A percentile compares a stretch with the other conserved stretches of the same genome.
Conservation (phyloP, 2,797 vertebrate genomes). For the Orestias chungarensis region DNA sequence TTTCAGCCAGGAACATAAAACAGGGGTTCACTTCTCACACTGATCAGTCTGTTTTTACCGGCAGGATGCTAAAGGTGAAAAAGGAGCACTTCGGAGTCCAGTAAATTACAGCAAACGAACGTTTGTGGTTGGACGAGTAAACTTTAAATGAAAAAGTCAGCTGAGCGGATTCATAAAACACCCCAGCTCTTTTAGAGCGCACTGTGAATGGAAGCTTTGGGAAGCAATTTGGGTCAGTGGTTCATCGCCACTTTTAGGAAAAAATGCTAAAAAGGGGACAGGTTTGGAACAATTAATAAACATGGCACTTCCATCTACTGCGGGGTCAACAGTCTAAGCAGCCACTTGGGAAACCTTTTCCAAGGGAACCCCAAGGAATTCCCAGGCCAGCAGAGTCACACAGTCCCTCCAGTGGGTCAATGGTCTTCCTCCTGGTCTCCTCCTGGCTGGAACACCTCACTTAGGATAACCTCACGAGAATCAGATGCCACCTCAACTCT, state of each 20-base stretch:
- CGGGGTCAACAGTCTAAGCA: no score
- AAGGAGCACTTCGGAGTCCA: conserved; percentile 39
- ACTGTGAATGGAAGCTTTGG: conserved; percentile 19
- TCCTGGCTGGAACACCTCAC: no score
- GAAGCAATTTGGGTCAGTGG: conserved; percentile 4
- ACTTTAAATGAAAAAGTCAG: conserved; percentile 35
- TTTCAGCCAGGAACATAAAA: conserved; percentile 60
- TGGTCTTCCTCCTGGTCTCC: no score
- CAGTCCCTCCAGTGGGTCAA: no score
- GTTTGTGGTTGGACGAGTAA: conserved; percentile 26
- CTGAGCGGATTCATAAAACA: conserved; percentile 22
- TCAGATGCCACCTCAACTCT: no score
- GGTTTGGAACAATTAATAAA: no score
- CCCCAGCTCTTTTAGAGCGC: conserved; percentile 3
- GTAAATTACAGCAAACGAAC: conserved; percentile 23
- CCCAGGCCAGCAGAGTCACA: no score
- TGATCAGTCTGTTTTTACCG: conserved; percentile 64
- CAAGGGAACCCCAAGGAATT: no score
- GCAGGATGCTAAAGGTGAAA: conserved; percentile 53
- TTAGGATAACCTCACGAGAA: no score
- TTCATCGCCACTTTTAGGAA: background rate
- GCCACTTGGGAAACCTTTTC: no score
- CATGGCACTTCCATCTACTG: no score
- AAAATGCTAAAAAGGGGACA: background rate
- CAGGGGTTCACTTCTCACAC: conserved; percentile 59